phyloP scores from a whole-genome alignment of 2,888 invertebrate genomes.

The Phorcus lineatus region DNA sequence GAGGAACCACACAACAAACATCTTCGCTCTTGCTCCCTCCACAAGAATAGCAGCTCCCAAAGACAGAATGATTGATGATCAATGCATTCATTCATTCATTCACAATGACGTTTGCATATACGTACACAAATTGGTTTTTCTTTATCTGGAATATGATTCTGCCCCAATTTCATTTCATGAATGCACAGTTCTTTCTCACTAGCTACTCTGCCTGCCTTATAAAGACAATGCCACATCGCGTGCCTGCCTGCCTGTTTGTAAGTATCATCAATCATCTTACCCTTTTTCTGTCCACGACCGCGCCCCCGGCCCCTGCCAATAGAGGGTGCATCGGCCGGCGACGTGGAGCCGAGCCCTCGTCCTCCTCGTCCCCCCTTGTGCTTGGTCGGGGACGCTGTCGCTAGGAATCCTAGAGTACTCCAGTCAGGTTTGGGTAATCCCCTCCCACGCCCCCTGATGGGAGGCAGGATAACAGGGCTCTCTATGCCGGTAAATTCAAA shows the following conservation, averaged over 20 bases:
- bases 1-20: background rate
- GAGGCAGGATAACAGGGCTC: conserved; percentile 28
- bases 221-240: conserved; percentile 25
- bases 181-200: conserved; percentile 18
- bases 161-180: background rate
- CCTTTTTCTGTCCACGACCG: conserved; percentile 34
- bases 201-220: conserved; percentile 17
- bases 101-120: background rate
- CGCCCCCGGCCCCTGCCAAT: conserved; percentile 19
- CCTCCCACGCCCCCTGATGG: conserved; percentile 18
- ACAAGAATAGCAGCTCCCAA: background rate
- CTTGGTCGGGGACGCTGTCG: background rate
- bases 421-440: conserved; percentile 25
- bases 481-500: conserved; percentile 28
- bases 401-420: conserved; percentile 14
- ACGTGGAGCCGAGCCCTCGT: conserved; percentile 31
- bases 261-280: conserved; percentile 36
- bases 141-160: background rate
- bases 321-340: conserved; percentile 18
- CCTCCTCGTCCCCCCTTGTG: conserved; percentile 23
- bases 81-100: background rate
- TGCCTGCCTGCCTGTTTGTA: background rate
- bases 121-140: background rate
- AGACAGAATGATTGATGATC: conserved; percentile 6
- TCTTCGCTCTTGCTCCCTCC: background rate